These are phyloP conservation scores for Leptopterna dolabrata DNA, from an alignment of 2,888 invertebrate species.

Conservation along the genomic window DNA sequence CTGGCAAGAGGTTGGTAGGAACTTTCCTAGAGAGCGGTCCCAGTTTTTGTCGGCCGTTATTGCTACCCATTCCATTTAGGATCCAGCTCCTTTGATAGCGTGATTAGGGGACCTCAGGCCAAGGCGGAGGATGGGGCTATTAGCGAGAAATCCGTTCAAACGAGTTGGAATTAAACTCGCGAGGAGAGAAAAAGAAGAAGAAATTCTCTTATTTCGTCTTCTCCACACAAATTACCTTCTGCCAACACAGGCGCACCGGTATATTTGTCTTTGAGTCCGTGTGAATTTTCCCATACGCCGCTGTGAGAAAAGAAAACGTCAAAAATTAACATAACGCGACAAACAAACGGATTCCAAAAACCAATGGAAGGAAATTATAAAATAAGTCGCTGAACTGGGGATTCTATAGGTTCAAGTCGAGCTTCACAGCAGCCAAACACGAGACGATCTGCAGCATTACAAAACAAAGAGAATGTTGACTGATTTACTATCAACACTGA, in stretches of 20 bases:
- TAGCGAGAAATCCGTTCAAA: conserved; percentile 2
- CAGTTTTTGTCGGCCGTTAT: background rate
- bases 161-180: background rate
- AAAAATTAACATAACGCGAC: no score
- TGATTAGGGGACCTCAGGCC: background rate
- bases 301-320: no score
- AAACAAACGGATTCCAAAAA: no score
- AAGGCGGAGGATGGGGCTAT: background rate
- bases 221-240: background rate
- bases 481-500: no score
- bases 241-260: background rate
- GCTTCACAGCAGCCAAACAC: no score
- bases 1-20: background rate
- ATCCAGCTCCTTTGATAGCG: background rate
- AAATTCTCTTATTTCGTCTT: background rate
- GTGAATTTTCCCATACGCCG: background rate
- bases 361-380: no score
- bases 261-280: background rate
- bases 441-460: no score
- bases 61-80: background rate
- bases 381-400: no score
- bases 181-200: background rate
- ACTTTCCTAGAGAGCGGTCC: background rate
- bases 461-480: no score
- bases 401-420: no score